Evolutionary conservation across 1,140 invertebrate genomes (phyloP), one percentile per base, ranked within the genome.

Genomic region (Goniozus legneri): DNA sequence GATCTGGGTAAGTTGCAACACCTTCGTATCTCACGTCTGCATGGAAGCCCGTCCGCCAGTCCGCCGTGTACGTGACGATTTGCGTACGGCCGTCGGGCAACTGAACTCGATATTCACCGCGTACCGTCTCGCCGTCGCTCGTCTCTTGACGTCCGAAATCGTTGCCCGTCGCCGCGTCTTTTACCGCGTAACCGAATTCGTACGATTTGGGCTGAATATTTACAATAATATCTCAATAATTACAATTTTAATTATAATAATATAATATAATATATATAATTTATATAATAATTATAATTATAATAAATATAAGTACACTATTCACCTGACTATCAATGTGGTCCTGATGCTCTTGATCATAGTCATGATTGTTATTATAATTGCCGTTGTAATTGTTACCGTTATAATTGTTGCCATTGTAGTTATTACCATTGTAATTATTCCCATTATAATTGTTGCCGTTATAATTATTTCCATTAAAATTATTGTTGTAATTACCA

Each of bases 11-110:
- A 15, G 74, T 77, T 0, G 84, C 83, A 48, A 84, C 80, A 3
- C 86, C 86, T 59, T 87, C 85, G 60, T 89, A 90, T 49, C 82
- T 80, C 2, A 89, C 86, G 47, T 88, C 84, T n/a, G 87, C 87
- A 62, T 88, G 85, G 72, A 86, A 89, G 7, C 87, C 87, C 6
- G 81, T 86, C 60, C 84, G 79, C 82, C 85, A 86, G 57, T 89
- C 87, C 0, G 88, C 87, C 33, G 83, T 86, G 67, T 90, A 90
- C 3, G 83, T 85, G 10, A 89, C 87, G 56, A 79, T 77, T 65
- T 82, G 80, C n/a, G 81, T 82, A 27, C 88, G 76, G 12, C 87
- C 86, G 62, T 89, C 86, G 0, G 87, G 86, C 46, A 89, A 75
- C 51, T 82, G 79, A 19, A 89, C 86, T 46, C 83, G 74, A 71